Conservation (phyloP, 2,888 invertebrate species). For the Tuberolachnus salignus region DNA sequence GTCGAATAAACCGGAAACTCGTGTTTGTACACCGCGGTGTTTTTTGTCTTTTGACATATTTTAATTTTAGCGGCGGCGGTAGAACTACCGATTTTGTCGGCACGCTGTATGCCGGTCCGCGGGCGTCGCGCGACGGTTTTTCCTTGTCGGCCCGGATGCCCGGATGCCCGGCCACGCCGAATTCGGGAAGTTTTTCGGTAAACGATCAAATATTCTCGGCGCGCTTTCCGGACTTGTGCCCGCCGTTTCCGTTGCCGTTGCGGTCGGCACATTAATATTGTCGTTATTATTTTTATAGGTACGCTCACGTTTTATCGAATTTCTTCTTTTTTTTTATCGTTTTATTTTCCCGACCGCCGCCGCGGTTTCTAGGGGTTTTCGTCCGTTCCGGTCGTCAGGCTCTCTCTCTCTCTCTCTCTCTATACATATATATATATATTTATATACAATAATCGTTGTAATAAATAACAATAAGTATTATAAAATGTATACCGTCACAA, state of each 20-base stretch:
- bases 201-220: slow-evolving; percentile 34
- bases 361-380: not conserved
- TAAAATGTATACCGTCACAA: not conserved
- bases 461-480: not conserved
- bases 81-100: too few species aligned
- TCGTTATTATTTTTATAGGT: too few species aligned
- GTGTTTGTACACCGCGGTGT: too few species aligned
- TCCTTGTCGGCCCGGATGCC: slow-evolving; percentile 3
- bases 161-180: not conserved
- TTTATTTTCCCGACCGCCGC: not conserved
- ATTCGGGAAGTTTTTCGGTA: slow-evolving; percentile 26
- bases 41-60: too few species aligned
- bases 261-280: not conserved
- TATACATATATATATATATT: too few species aligned
- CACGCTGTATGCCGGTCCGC: too few species aligned
- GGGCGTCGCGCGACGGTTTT: too few species aligned
- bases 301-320: not conserved
- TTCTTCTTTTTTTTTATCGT: too few species aligned
- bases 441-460: not conserved
- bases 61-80: too few species aligned
- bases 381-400: slow-evolving; percentile 1
- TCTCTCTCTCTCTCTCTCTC: too few species aligned
- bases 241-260: slow-evolving; percentile 39
- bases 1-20: too few species aligned
- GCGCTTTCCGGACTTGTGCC: not conserved